Conservation (phyloP, 2,113 vertebrate species). For the Neomonachus schauinslandi region DNA sequence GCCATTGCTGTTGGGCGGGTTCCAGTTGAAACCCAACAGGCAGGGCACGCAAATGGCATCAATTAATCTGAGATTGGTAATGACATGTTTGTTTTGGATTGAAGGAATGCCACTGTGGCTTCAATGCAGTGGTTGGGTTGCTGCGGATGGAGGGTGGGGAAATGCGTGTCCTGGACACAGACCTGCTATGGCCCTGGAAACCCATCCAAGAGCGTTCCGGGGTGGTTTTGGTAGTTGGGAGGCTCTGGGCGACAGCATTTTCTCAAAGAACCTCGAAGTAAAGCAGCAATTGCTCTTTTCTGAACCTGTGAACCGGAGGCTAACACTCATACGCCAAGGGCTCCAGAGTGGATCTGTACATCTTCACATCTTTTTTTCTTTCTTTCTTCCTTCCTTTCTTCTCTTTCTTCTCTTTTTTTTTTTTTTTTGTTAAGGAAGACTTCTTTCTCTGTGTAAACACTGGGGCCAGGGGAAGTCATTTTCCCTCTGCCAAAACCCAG, state of each 20-base stretch:
- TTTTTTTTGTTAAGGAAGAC: not conserved
- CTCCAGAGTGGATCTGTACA: not conserved
- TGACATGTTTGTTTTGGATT: slow-evolving; percentile 75
- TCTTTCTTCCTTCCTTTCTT: no score
- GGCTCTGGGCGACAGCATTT: slow-evolving; percentile 28
- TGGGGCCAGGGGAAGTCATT: not conserved
- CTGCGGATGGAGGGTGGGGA: slow-evolving; percentile 30
- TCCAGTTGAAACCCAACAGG: slow-evolving; percentile 63
- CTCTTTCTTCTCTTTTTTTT: no score
- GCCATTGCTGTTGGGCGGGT: not conserved
- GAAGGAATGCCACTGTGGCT: slow-evolving; percentile 62
- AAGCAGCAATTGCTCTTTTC: not conserved
- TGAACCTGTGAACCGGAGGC: not conserved
- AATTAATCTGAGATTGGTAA: slow-evolving; percentile 78
- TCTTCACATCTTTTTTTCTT: not conserved
- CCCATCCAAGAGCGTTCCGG: not conserved
- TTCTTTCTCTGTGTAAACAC: slow-evolving; percentile 49
- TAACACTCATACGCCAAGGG: not conserved
- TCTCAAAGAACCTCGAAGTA: slow-evolving; percentile 53
- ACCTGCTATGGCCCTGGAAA: slow-evolving; percentile 22
- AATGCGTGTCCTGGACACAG: slow-evolving; percentile 3
- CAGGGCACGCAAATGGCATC: slow-evolving; percentile 71
- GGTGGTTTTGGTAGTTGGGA: not conserved
- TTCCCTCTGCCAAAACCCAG: slow-evolving; percentile 16
- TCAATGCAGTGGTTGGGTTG: slow-evolving; percentile 28